These are phyloP conservation scores for Streptopelia turtur DNA, from an alignment of 2,797 vertebrate genomes.

Conservation along the genomic window DNA sequence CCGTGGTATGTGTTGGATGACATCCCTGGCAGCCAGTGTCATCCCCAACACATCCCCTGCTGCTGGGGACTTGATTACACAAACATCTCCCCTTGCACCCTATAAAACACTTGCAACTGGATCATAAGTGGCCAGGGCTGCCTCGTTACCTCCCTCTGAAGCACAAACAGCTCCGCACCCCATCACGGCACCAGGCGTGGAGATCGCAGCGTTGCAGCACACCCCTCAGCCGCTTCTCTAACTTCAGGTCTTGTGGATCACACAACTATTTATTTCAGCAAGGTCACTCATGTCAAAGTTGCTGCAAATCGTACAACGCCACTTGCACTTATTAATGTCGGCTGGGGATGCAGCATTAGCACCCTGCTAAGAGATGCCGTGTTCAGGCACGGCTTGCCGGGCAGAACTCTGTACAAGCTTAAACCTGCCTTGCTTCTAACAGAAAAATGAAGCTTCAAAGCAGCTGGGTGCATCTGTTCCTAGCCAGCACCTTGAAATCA, in stretches of 20 bases:
- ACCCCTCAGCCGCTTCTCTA: background rate
- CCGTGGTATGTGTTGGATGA: background rate
- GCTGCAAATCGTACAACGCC: accelerated
- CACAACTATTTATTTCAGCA: background rate
- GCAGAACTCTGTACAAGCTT: background rate
- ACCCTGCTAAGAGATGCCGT: background rate
- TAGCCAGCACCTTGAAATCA: constrained; percentile 28
- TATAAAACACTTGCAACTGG: background rate
- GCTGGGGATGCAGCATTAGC: background rate
- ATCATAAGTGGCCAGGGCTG: background rate
- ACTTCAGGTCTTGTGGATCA: background rate
- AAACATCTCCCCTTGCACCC: background rate
- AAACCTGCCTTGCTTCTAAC: background rate
- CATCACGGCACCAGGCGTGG: background rate
- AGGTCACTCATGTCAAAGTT: background rate
- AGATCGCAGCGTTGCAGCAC: background rate
- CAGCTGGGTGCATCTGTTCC: constrained; percentile 38
- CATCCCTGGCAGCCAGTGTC: background rate
- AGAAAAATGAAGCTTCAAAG: constrained; percentile 50
- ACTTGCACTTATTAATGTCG: accelerated
- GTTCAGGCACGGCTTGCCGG: background rate
- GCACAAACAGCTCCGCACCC: background rate
- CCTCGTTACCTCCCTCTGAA: background rate
- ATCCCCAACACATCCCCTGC: background rate
- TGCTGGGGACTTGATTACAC: background rate